phyloP scores from a whole-genome alignment of 2,113 vertebrate species.

The Genyomyrus donnyi region DNA sequence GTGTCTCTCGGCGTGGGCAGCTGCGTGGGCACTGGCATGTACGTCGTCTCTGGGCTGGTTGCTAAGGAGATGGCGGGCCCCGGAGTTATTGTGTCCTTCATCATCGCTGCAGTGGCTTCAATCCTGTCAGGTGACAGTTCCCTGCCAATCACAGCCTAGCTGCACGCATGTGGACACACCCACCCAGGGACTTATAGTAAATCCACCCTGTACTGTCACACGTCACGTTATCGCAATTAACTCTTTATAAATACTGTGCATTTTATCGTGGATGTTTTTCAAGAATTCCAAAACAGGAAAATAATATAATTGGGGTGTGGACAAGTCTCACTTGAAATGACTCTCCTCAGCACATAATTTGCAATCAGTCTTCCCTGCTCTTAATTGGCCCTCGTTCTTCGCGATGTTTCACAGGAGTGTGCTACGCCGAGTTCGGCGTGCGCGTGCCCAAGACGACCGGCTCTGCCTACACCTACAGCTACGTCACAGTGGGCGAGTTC shows the following conservation, averaged over 20 bases:
- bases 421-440: conserved; percentile 95
- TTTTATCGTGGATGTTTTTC: background rate
- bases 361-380: background rate
- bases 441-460: conserved; percentile 94
- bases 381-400: background rate
- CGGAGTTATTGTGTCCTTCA: conserved; percentile 91
- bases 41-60: conserved; percentile 89
- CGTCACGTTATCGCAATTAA: background rate
- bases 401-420: conserved; percentile 66
- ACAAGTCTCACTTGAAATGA: background rate
- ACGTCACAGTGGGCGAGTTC: conserved; percentile 92
- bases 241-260: background rate
- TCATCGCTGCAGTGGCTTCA: conserved; percentile 84
- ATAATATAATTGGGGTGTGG: background rate
- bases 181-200: background rate
- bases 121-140: conserved; percentile 81
- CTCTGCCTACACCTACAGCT: conserved; percentile 97
- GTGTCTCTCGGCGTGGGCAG: conserved; percentile 94
- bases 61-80: conserved; percentile 95
- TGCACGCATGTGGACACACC: background rate
- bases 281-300: background rate
- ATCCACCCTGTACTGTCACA: background rate
- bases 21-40: conserved; percentile 96
- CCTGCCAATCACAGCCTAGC: conserved; percentile 33
- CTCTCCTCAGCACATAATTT: background rate